phyloP scores from a whole-genome alignment of 2,888 invertebrate species.

The Eupithecia exiguata region DNA sequence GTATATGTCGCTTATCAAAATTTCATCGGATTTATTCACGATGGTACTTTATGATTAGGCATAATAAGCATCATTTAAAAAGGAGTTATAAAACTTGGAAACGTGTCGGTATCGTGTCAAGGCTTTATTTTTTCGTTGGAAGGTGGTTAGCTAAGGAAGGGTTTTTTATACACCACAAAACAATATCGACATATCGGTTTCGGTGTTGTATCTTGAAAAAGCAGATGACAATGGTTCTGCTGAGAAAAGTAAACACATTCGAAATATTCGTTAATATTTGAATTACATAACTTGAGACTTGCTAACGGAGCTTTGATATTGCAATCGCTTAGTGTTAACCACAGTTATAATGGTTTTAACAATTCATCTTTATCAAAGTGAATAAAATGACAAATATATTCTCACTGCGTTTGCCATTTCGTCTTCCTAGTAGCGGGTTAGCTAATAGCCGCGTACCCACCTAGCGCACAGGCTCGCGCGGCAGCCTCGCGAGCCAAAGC shows the following conservation, averaged over 20 bases:
- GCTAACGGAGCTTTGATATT: background rate
- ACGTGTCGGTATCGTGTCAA: too few species aligned
- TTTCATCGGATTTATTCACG: constrained; percentile 9
- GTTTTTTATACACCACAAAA: too few species aligned
- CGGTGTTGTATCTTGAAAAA: too few species aligned
- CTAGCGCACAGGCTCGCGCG: too few species aligned
- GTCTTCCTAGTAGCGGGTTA: background rate
- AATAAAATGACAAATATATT: background rate
- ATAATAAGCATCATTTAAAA: too few species aligned
- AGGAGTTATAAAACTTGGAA: background rate
- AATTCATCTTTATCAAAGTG: background rate
- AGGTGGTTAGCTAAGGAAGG: too few species aligned
- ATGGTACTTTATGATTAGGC: background rate
- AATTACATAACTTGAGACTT: background rate
- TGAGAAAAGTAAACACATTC: background rate
- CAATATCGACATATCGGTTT: too few species aligned
- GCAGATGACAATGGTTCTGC: too few species aligned
- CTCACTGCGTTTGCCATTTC: background rate
- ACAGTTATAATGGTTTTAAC: too few species aligned
- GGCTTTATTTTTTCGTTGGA: background rate
- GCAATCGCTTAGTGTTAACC: background rate
- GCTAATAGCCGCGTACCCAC: too few species aligned
- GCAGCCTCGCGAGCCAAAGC: too few species aligned
- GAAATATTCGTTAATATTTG: background rate
- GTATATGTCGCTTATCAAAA: constrained; percentile 14